Base-by-base conservation (phyloP, 2,888 invertebrate genomes). In the Elysia crispata region DNA sequence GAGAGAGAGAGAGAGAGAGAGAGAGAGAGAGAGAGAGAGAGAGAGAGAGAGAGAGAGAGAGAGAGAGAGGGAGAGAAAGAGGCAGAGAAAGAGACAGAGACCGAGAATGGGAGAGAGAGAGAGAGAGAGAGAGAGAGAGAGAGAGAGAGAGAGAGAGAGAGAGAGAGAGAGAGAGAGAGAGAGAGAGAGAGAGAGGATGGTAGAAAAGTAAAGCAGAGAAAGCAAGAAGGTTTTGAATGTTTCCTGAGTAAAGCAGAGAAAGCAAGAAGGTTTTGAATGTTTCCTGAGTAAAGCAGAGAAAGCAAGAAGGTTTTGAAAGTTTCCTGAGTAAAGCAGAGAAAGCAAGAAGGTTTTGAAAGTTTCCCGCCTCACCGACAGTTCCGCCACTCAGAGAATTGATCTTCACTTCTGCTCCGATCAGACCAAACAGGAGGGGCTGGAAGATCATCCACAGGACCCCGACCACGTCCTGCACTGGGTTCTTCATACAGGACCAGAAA, bases 361-460 rank as follows among this genome's bases (percentile, higher is more conserved):
- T 6, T 3, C 41, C 41, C 11, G 3, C 5, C 60, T 23, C 83
- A 90, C 92, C 97, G 95, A 85, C 93, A 50, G 87, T 89, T 76
- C 83, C 80, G 6, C 81, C 82, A 41, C 88, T 82, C 23, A 92
- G 88, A 28, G 86, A 90, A 15, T 87, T 90, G 77, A 98, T 94
- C 88, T 95, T 95, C 77, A 98, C 94, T 92, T 97, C 96, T 18
- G 97, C 95, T 1, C 98, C 98, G 31, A 98, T 98, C 33, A 98
- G 94, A 1, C 96, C 96, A 91, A 99, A 99, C 23, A 99, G 94
- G 90, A 98, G 95, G 0, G 98, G 98, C 92, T 98, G 97, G 91
- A 97, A 97, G 84, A 98, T 95, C 95, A 97, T 96, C 98, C 98
- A 98, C 92, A 98, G 95, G 81, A 97, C 95, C 92, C 96, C 97